A percentile compares a stretch with the other conserved stretches of the same genome.
phyloP scores from a whole-genome alignment of 2,113 vertebrate species.

The Trematocara stigmaticum region DNA sequence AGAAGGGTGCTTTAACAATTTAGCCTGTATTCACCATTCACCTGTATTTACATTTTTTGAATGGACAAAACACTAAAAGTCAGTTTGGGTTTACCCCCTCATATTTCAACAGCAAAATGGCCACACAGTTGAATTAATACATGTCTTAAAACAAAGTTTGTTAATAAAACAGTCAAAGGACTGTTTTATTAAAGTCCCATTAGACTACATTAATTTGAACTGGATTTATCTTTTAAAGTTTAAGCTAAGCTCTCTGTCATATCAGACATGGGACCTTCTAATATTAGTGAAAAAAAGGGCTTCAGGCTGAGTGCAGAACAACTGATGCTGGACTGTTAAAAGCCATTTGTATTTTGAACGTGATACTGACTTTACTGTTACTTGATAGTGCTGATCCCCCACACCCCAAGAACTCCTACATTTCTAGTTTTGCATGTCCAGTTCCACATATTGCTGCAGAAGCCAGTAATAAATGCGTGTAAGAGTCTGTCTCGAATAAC shows the following conservation, averaged over 20 bases:
- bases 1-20: background rate
- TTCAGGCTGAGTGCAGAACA: background rate
- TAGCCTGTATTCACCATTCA: background rate
- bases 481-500: background rate
- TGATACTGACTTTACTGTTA: background rate
- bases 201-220: background rate
- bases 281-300: rapidly evolving
- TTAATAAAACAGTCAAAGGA: background rate
- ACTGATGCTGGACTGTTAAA: background rate
- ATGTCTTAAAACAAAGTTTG: background rate
- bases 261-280: background rate
- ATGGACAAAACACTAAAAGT: background rate
- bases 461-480: background rate
- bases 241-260: background rate
- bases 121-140: background rate
- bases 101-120: background rate
- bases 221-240: background rate
- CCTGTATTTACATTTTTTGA: background rate
- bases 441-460: background rate
- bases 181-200: background rate
- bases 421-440: background rate
- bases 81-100: background rate
- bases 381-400: background rate
- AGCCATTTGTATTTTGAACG: background rate
- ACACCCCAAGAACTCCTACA: background rate